A percentile compares a stretch with the other conserved stretches of the same genome.
These are phyloP conservation scores for Popillia japonica DNA, from an alignment of 1,140 invertebrate species.

Conservation along the genomic window DNA sequence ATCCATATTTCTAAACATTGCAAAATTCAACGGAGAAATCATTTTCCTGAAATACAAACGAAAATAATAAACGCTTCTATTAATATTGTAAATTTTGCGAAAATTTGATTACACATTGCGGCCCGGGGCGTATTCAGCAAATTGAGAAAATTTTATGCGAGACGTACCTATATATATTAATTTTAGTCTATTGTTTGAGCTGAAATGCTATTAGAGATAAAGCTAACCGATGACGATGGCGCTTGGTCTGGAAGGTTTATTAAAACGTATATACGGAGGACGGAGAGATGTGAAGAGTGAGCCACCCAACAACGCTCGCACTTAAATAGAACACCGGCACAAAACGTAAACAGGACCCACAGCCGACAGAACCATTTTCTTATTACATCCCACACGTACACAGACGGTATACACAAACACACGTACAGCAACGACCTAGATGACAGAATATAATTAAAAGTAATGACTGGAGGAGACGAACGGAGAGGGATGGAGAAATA, in stretches of 20 bases:
- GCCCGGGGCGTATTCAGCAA: conserved; percentile 10
- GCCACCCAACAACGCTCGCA: not conserved
- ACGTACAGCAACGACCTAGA: not conserved
- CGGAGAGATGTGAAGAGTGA: not conserved
- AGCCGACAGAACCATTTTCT: conserved; percentile 31
- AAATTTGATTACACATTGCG: conserved; percentile 17
- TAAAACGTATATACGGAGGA: conserved; percentile 26
- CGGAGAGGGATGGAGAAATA: not conserved
- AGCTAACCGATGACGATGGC: conserved; percentile 8
- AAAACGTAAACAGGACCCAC: conserved; percentile 30
- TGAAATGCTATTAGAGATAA: conserved; percentile 34
- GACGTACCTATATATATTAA: conserved; percentile 29
- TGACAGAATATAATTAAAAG: conserved; percentile 35
- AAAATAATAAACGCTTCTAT: conserved; percentile 13
- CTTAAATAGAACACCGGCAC: conserved; percentile 29
- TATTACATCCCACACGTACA: conserved; percentile 31
- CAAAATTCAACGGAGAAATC: not conserved
- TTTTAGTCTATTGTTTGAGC: conserved; percentile 33
- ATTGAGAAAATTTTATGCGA: conserved; percentile 32
- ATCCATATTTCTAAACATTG: not conserved
- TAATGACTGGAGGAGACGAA: conserved; percentile 31
- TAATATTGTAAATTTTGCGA: conserved; percentile 32
- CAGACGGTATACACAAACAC: not conserved
- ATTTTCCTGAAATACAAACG: not conserved
- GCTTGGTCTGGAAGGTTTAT: conserved; percentile 30